phyloP scores from a whole-genome alignment of 2,113 vertebrate species.

The Bothrops jararaca region DNA sequence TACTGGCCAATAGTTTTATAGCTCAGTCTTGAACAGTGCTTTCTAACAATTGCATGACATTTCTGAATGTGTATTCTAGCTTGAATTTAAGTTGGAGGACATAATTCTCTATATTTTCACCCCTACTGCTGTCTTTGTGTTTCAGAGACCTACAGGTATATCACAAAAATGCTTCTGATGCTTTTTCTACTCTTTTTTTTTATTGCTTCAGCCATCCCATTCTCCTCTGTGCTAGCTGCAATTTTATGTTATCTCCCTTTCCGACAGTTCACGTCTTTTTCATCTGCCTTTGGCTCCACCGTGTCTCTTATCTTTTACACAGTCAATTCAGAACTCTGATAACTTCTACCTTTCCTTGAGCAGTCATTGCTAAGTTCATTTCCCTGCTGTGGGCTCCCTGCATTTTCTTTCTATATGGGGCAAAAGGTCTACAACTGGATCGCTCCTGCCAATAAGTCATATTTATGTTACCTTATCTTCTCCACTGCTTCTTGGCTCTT shows the following conservation, averaged over 20 bases:
- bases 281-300: not conserved
- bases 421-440: no score
- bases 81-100: not conserved
- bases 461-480: not conserved
- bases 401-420: not conserved
- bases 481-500: not conserved
- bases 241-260: not conserved
- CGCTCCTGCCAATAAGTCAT: not conserved
- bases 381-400: not conserved
- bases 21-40: not conserved
- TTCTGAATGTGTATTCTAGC: not conserved
- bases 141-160: not conserved
- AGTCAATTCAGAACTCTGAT: not conserved
- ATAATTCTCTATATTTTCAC: not conserved
- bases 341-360: not conserved
- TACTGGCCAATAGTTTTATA: not conserved
- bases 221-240: not conserved
- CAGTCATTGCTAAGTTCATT: not conserved
- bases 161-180: not conserved
- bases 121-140: not conserved
- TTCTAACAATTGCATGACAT: no score
- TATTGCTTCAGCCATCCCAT: not conserved
- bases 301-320: slow-evolving; percentile 11
- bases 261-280: not conserved
- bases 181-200: slow-evolving; percentile 2